Percentiles rank a stretch among this genome's conserved stretches.
Evolutionary conservation across 1,140 invertebrate species (phyloP).

Genomic region (Euwallacea fornicatus): DNA sequence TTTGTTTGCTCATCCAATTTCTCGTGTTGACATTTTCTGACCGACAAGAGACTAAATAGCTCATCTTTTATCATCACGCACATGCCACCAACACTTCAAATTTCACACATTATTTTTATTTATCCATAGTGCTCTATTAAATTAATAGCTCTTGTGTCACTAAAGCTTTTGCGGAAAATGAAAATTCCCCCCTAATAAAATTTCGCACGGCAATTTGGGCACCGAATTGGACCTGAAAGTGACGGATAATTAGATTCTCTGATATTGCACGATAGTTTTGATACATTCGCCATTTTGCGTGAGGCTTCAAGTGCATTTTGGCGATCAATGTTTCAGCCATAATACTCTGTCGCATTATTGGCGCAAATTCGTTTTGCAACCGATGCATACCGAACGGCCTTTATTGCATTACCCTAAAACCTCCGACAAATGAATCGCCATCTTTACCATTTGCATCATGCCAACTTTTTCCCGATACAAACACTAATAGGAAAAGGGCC

Average conservation of each 20-base stretch:
- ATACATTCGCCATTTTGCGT: slow-evolving; percentile 33
- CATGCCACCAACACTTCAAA: not conserved
- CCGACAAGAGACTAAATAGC: slow-evolving; percentile 1
- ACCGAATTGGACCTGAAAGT: slow-evolving; percentile 29
- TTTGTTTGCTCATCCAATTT: slow-evolving; percentile 28
- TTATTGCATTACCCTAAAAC: not conserved
- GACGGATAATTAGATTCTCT: slow-evolving; percentile 33
- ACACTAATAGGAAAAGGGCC: no score
- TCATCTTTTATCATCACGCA: not conserved
- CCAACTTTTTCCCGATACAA: not conserved
- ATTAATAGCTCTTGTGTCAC: not conserved
- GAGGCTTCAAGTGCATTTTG: slow-evolving; percentile 36
- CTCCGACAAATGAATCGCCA: no score
- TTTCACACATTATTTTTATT: not conserved
- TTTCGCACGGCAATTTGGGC: slow-evolving; percentile 18
- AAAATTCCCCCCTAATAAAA: slow-evolving; percentile 22
- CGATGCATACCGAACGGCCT: not conserved
- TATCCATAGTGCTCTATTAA: not conserved
- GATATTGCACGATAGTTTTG: slow-evolving; percentile 37
- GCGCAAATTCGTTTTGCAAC: slow-evolving; percentile 34
- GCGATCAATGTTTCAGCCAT: slow-evolving; percentile 32
- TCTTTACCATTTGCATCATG: not conserved
- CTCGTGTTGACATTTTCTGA: slow-evolving; percentile 18
- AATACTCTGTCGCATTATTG: slow-evolving; percentile 31
- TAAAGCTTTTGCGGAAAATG: slow-evolving; percentile 15